Evolutionary conservation across 30 jellyfish, hydroid and myxozoan genomes (phyloP).

Genomic region (Pelagia noctiluca): DNA sequence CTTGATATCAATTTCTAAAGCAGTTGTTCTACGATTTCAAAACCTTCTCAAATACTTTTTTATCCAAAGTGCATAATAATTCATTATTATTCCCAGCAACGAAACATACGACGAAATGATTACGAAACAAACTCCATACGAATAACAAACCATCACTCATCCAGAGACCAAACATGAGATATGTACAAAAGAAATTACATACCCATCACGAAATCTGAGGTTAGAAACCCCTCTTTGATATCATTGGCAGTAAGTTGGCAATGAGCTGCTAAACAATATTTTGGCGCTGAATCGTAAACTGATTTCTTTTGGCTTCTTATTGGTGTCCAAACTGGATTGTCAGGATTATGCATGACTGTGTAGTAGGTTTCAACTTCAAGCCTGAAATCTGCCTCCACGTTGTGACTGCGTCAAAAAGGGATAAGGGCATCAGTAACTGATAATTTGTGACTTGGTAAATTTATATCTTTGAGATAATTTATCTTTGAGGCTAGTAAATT

Average conservation of each 20-base stretch:
- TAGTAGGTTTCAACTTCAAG: constrained; percentile 87
- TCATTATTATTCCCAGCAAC: no score
- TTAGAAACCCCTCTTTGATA: constrained; percentile 70
- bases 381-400: constrained; percentile 80
- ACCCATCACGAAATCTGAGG: constrained; percentile 89
- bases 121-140: no score
- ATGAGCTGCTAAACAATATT: constrained; percentile 92
- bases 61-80: no score
- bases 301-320: constrained; percentile 74
- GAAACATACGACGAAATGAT: no score
- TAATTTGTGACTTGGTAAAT: not conserved
- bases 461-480: not conserved
- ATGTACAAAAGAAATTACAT: constrained; percentile 1
- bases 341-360: constrained; percentile 87
- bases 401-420: constrained; percentile 69
- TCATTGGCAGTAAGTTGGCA: constrained; percentile 73
- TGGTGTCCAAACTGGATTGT: constrained; percentile 82
- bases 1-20: no score
- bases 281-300: constrained; percentile 79
- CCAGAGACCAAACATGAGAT: no score
- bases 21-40: no score
- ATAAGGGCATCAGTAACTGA: not conserved
- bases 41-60: no score
- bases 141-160: no score
- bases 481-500: no score